Conservation (phyloP, 2,888 invertebrate genomes). For the Ophioninae sp. region DNA sequence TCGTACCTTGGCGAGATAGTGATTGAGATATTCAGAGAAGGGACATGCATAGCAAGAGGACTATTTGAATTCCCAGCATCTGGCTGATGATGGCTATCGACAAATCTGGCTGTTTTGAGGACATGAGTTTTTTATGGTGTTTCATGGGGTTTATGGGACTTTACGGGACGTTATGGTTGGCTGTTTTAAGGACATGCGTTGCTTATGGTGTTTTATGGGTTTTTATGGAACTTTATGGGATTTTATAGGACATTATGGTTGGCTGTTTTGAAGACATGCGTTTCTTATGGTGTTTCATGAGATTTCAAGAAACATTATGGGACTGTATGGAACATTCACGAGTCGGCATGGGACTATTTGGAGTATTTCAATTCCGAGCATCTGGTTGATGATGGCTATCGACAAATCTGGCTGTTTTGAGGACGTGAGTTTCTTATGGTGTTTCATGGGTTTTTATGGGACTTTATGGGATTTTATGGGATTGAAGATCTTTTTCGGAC, state of each 20-base stretch:
- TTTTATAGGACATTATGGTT: too few species aligned
- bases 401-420: background rate
- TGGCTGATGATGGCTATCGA: background rate
- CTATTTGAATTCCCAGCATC: background rate
- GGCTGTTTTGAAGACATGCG: too few species aligned
- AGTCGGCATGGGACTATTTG: too few species aligned
- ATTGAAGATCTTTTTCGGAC: too few species aligned
- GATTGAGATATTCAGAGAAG: background rate
- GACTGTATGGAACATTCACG: too few species aligned
- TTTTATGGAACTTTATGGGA: background rate
- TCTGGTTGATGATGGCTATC: background rate
- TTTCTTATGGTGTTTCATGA: too few species aligned
- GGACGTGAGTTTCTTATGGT: background rate
- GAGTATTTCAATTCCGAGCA: too few species aligned
- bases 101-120: background rate
- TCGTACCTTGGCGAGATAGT: slow-evolving; percentile 42
- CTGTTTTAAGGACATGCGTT: background rate
- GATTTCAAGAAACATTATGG: too few species aligned
- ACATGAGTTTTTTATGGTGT: background rate
- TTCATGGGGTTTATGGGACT: background rate
- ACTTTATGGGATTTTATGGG: too few species aligned
- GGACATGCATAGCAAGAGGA: background rate
- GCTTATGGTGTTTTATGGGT: background rate
- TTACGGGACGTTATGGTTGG: background rate
- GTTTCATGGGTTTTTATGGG: background rate